A percentile compares a stretch with the other conserved stretches of the same genome.
Evolutionary conservation across 2,113 vertebrate species (phyloP).

Genomic region (Albula goreensis): DNA sequence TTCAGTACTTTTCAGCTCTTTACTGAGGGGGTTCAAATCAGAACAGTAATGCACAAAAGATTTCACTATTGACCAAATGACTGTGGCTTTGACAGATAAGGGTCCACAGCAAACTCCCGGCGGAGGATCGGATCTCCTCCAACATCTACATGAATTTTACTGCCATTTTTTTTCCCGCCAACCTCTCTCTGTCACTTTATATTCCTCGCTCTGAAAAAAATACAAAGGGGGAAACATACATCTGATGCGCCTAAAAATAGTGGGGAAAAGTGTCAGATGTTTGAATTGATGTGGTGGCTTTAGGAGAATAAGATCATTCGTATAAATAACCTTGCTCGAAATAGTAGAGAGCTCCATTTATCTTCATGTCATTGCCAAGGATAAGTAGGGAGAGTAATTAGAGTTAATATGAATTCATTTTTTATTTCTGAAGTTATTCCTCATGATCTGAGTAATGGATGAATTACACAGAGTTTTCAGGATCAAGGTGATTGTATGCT

Average conservation of each 20-base stretch:
- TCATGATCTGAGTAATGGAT: constrained; percentile 49
- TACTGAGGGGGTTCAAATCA: not conserved
- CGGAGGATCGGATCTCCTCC: constrained; percentile 9
- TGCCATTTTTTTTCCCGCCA: not conserved
- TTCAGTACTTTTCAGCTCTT: constrained; percentile 2
- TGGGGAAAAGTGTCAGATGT: constrained; percentile 35
- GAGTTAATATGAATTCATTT: constrained; percentile 69
- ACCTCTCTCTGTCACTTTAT: not conserved
- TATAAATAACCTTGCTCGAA: constrained; percentile 71
- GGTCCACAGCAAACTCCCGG: not conserved
- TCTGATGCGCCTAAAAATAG: constrained; percentile 1
- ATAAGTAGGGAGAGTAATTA: constrained; percentile 69
- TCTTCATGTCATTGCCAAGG: constrained; percentile 67
- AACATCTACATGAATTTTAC: not conserved
- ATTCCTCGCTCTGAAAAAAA: constrained; percentile 23
- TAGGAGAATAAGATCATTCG: constrained; percentile 61
- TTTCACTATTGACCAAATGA: constrained; percentile 22
- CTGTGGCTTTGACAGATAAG: not conserved
- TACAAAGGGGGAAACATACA: constrained; percentile 39
- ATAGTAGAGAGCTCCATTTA: constrained; percentile 69
- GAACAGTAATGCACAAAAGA: constrained; percentile 26
- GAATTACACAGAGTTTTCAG: not conserved
- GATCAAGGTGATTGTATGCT: not conserved
- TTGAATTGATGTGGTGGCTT: constrained; percentile 63
- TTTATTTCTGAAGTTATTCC: constrained; percentile 58